Conservation (phyloP, 2,113 vertebrate species). For the Albula glossodonta region DNA sequence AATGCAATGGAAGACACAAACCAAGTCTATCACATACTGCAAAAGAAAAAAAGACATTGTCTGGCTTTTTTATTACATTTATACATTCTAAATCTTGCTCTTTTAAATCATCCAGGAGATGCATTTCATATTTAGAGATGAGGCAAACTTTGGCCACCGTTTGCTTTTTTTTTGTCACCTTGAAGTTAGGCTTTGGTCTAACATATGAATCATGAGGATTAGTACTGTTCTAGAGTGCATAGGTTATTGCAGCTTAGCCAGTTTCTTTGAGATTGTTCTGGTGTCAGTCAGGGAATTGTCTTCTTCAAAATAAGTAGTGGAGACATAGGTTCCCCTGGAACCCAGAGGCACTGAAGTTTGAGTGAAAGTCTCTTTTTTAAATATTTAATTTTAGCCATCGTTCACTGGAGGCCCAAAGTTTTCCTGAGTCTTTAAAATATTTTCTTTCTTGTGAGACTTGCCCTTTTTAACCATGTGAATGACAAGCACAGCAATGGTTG, state of each 20-base stretch:
- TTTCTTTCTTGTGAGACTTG: neutral
- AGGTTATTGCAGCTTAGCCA: neutral
- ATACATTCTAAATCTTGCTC: neutral
- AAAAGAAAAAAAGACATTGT: neutral
- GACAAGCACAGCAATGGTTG: neutral
- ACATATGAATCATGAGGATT: neutral
- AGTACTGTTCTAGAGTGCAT: neutral
- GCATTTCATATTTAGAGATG: neutral
- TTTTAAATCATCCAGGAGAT: neutral
- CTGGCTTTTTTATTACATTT: neutral
- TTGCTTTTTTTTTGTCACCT: neutral
- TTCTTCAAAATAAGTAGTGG: neutral
- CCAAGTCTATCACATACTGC: neutral
- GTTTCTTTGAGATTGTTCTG: neutral
- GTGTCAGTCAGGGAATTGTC: neutral
- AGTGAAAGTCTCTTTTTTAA: neutral
- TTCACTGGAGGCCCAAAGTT: neutral
- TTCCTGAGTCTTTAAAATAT: neutral
- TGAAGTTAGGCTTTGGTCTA: neutral
- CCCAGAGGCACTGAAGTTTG: neutral
- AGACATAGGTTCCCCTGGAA: neutral
- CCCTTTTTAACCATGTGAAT: neutral
- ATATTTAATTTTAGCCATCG: neutral
- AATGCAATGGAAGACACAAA: neutral
- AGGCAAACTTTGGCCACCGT: neutral